These are phyloP conservation scores for Onychomys torridus DNA, from an alignment of 2,797 vertebrate genomes.

Conservation along the genomic window DNA sequence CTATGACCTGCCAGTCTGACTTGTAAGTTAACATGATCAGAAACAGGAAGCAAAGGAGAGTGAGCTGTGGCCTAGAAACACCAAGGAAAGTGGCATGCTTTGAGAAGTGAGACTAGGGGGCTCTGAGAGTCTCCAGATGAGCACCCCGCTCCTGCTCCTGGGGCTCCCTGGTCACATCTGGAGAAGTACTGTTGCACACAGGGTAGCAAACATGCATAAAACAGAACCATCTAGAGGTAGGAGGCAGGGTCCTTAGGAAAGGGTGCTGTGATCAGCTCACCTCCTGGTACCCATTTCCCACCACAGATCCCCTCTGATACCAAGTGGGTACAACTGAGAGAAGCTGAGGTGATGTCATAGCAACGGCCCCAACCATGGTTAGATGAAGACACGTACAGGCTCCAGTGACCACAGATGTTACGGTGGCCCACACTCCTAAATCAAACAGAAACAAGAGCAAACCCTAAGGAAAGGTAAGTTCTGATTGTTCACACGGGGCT, in stretches of 20 bases:
- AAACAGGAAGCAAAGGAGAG: background rate
- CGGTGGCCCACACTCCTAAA: background rate
- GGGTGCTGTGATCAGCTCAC: background rate
- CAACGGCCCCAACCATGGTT: background rate
- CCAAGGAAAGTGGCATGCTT: background rate
- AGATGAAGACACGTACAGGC: background rate
- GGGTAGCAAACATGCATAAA: background rate
- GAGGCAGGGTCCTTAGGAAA: background rate
- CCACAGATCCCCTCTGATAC: background rate
- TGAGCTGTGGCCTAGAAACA: background rate
- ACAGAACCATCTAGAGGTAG: background rate
- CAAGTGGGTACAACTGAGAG: background rate
- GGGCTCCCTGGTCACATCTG: background rate
- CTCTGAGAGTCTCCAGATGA: background rate
- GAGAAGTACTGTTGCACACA: background rate
- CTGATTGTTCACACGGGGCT: background rate
- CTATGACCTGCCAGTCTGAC: background rate
- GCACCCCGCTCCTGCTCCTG: background rate
- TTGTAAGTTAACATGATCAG: background rate
- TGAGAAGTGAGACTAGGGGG: background rate
- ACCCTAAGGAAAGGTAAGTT: background rate
- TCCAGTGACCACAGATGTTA: background rate
- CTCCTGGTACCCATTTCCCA: background rate
- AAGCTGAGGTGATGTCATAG: background rate
- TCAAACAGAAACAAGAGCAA: constrained; percentile 37